Conservation (phyloP, 1,140 invertebrate species). For the Zaprionus davidi region DNA sequence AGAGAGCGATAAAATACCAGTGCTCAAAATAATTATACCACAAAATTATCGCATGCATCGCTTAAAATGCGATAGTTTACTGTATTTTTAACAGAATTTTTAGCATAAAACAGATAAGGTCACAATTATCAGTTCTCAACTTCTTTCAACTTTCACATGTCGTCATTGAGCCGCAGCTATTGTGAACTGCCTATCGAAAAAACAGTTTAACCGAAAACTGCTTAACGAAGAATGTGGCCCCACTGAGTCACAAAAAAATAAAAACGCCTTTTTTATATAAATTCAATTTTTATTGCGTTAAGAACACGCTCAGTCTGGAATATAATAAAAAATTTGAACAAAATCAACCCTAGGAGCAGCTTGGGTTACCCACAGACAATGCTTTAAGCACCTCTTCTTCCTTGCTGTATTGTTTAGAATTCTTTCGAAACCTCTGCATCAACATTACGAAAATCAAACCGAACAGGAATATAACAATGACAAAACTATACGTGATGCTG, state of each 20-base stretch:
- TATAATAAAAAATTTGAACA: neutral
- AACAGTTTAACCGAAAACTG: no score
- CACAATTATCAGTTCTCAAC: neutral
- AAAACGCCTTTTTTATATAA: neutral
- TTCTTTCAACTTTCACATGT: no score
- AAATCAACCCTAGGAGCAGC: neutral
- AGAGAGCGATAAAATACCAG: neutral
- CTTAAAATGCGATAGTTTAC: neutral
- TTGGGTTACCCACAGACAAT: neutral
- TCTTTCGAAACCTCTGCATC: slow-evolving; percentile 98
- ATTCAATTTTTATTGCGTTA: neutral
- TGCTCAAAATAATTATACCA: neutral
- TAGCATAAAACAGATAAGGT: neutral
- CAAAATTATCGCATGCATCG: no score
- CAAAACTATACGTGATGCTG: slow-evolving; percentile 99
- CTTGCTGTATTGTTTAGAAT: slow-evolving; percentile 98
- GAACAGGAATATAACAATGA: slow-evolving; percentile 99
- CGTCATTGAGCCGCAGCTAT: neutral
- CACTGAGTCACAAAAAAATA: no score
- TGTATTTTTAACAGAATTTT: neutral
- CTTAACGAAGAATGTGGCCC: no score
- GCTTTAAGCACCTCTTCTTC: slow-evolving; percentile 93
- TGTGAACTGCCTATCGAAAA: neutral
- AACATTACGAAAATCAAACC: slow-evolving; percentile 99
- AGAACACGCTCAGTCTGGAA: no score